Percentiles rank a stretch among this genome's conserved stretches.
phyloP scores from a whole-genome alignment of 2,888 invertebrate genomes.

The Nomada flava region DNA sequence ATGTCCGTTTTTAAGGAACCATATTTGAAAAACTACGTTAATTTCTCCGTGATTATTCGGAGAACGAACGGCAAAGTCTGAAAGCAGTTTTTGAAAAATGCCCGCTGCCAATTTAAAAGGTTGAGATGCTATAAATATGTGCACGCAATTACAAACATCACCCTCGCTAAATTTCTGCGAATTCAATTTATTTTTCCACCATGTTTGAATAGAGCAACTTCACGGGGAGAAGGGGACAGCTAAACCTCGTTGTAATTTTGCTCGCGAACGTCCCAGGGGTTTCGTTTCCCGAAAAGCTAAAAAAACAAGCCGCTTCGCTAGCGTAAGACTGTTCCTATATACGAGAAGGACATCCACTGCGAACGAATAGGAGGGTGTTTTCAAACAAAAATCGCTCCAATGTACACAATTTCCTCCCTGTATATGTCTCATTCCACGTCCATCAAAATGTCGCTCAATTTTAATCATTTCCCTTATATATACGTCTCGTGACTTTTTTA shows the following conservation, averaged over 20 bases:
- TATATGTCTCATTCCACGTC: not conserved
- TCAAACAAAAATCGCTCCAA: slow-evolving; percentile 15
- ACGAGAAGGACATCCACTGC: slow-evolving; percentile 17
- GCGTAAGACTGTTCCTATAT: slow-evolving; percentile 30
- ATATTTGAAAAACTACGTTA: too few relatives aligned
- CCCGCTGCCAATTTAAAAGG: slow-evolving; percentile 1
- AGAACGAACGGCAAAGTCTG: not conserved
- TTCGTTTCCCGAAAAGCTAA: slow-evolving; percentile 25
- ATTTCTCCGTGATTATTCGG: not conserved
- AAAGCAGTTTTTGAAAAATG: not conserved
- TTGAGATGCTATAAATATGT: not conserved
- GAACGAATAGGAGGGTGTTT: not conserved
- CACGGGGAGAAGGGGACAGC: not conserved
- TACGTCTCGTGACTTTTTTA: not conserved
- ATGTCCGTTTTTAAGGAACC: too few relatives aligned
- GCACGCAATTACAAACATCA: slow-evolving; percentile 1
- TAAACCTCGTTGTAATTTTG: slow-evolving; percentile 50
- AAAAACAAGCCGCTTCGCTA: slow-evolving; percentile 19
- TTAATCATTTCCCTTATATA: not conserved
- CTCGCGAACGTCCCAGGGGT: slow-evolving; percentile 34
- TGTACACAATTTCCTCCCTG: not conserved
- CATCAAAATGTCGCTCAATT: not conserved
- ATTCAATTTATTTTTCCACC: slow-evolving; percentile 30
- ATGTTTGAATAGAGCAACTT: slow-evolving; percentile 10
- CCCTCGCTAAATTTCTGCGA: slow-evolving; percentile 14